Conservation (phyloP, 2,797 vertebrate species). For the Miichthys miiuy region DNA sequence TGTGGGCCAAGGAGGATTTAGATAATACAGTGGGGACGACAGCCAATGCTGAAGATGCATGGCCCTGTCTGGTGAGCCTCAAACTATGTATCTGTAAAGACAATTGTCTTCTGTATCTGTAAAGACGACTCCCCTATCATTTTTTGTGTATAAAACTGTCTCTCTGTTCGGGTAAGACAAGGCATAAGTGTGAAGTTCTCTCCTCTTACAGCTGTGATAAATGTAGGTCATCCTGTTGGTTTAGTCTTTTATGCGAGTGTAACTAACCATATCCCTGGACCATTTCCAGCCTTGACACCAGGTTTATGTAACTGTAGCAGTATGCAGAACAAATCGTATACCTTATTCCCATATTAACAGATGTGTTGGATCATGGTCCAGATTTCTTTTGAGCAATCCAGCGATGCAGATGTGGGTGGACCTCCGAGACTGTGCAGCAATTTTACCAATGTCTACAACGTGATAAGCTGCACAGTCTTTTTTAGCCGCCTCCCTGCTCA, state of each 20-base stretch:
- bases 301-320: constrained; percentile 4
- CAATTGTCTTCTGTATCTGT: constrained; percentile 35
- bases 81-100: constrained; percentile 50
- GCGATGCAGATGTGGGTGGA: constrained; percentile 6
- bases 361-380: constrained; percentile 14
- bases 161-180: constrained; percentile 23
- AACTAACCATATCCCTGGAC: constrained; percentile 13
- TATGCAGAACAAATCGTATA: constrained; percentile 29
- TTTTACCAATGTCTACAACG: constrained; percentile 11
- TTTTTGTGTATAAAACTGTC: constrained; percentile 20
- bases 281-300: constrained; percentile 13
- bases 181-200: constrained; percentile 22
- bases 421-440: constrained; percentile 24
- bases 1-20: constrained; percentile 57
- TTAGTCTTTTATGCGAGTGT: constrained; percentile 20
- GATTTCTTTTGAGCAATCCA: constrained; percentile 1
- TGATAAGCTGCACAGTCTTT: not conserved
- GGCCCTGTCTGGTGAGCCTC: constrained; percentile 53
- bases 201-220: constrained; percentile 34
- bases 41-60: constrained; percentile 62
- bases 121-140: constrained; percentile 23
- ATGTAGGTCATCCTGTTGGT: constrained; percentile 6
- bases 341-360: constrained; percentile 9
- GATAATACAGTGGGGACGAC: constrained; percentile 48
- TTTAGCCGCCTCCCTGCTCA: not conserved